Base-by-base conservation (phyloP, 2,113 vertebrate genomes). In the Colossoma macropomum region DNA sequence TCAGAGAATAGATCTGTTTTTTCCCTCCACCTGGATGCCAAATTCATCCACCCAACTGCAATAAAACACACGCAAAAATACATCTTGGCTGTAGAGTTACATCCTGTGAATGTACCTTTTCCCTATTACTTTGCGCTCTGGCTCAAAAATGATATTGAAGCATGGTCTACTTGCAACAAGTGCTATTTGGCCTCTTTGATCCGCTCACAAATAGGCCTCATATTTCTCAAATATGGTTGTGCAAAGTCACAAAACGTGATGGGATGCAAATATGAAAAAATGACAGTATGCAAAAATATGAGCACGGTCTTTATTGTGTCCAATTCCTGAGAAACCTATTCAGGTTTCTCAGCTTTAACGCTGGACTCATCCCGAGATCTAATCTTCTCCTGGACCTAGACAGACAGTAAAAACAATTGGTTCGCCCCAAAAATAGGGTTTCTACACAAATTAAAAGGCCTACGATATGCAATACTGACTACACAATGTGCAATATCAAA, bases 371-470 rank as follows among this genome's bases (percentile, higher is more conserved):
- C 66, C 0, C 74, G 76, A 0, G 79, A 65, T 50, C 32, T 66
- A 59, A 89, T 89, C 84, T 68, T 89, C 85, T 80, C 81, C 77
- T 89, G 88, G 23, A 89, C 75, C 86, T 89, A 15, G 17, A 78
- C 30, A 66, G 34, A 78, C 27, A 72, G 48, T 50, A 63, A 28
- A 78, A 28, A 59, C 2, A 69, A 27, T 16, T n/a, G 19, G 32
- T 78, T 50, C 21, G 15, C 7, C 32, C 32, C 41, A 52, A 60
- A 78, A 74, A 75, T 63, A 32, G 48, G 21, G 9, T 34, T 45
- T 32, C 10, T 28, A 17, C 48, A 10, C 25, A 56, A 56, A 50
- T 50, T 50, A 1, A 50, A 50, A 50, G 48, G 48, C 48, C 13
- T 56, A n/a, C 34, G 7, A 38, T 23, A 68, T 4, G 69, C 54